Conservation (phyloP, 2,888 invertebrate species). For the Micoletzkya japonica region DNA sequence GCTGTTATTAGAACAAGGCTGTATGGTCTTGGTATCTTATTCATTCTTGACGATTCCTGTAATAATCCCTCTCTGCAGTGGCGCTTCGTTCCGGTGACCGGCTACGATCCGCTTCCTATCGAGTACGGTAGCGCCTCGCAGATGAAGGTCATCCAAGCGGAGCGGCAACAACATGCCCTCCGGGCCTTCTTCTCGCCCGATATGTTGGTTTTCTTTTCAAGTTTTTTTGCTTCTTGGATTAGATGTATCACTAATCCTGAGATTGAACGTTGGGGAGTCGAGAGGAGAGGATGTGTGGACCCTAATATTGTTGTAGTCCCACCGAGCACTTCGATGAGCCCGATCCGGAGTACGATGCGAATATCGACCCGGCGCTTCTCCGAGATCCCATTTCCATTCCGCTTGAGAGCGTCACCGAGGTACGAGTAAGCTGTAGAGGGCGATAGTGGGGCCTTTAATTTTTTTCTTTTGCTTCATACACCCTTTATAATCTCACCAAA, state of each 20-base stretch:
- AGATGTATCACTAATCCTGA: too few relatives aligned
- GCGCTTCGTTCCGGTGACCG: slow-evolving; percentile 6
- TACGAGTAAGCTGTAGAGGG: too few relatives aligned
- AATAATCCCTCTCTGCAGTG: slow-evolving; percentile 2
- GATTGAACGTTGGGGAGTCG: too few relatives aligned
- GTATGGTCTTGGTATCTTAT: neutral
- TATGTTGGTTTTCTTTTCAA: slow-evolving; percentile 3
- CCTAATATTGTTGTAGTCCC: too few relatives aligned
- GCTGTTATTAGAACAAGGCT: neutral
- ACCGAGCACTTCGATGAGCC: slow-evolving; percentile 20
- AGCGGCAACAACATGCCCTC: slow-evolving; percentile 11
- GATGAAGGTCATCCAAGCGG: slow-evolving; percentile 21
- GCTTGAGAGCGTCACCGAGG: neutral
- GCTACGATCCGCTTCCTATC: neutral
- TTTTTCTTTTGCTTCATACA: neutral
- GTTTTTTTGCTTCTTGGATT: too few relatives aligned
- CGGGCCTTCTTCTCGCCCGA: slow-evolving; percentile 14
- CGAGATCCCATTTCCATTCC: slow-evolving; percentile 3
- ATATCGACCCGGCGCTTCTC: neutral
- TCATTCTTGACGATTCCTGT: neutral
- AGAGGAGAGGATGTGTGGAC: too few relatives aligned
- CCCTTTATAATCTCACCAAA: neutral
- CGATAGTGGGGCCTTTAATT: neutral
- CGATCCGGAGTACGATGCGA: slow-evolving; percentile 1
- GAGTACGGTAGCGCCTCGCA: neutral